A percentile compares a stretch with the other conserved stretches of the same genome.
phyloP scores from a whole-genome alignment of 2,113 vertebrate species.

The Mionectes macconnelli region DNA sequence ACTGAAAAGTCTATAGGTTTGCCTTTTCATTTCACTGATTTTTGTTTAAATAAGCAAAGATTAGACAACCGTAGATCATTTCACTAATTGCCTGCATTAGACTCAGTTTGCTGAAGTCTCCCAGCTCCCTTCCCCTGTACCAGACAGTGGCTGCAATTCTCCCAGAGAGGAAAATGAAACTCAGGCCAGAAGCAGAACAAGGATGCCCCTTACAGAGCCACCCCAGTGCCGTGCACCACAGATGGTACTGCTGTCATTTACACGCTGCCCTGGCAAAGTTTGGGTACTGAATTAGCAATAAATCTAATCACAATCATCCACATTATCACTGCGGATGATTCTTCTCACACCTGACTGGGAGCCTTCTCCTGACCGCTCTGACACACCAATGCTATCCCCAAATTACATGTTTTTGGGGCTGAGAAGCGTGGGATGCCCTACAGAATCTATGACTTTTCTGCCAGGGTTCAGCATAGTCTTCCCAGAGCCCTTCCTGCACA shows the following conservation, averaged over 20 bases:
- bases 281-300: not conserved
- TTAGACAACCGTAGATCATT: not conserved
- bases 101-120: not conserved
- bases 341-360: not conserved
- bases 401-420: not conserved
- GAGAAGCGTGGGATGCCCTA: not conserved
- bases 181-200: not conserved
- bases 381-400: not conserved
- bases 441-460: not conserved
- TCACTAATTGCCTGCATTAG: not conserved
- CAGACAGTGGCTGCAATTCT: not conserved
- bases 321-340: not conserved
- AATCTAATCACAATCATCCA: not conserved
- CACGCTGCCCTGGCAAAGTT: not conserved
- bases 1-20: not conserved
- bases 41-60: not conserved
- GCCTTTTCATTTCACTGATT: not conserved
- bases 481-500: rapidly evolving
- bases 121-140: not conserved
- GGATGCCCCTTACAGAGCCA: not conserved
- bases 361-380: not conserved
- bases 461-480: not conserved
- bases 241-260: not conserved
- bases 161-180: not conserved
- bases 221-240: not conserved